Evolutionary conservation across 2,113 vertebrate genomes (phyloP).

Genomic region (Mustelus asterias): DNA sequence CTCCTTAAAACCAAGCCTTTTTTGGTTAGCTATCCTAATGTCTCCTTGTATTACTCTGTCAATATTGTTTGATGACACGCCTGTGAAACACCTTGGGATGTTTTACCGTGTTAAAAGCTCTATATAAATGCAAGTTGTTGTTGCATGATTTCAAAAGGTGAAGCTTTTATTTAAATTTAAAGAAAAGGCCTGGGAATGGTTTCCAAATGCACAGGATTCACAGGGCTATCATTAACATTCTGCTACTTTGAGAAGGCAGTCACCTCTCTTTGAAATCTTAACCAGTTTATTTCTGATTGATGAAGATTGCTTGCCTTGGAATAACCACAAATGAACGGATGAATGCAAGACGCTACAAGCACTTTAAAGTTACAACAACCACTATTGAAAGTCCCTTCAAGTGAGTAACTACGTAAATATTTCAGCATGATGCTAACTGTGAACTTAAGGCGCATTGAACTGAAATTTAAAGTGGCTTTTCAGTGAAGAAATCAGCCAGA

Average conservation of each 20-base stretch:
- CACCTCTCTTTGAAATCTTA: conserved; percentile 20
- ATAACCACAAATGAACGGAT: conserved; percentile 98
- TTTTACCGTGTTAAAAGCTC: background rate
- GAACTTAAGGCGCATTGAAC: background rate
- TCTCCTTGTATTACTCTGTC: too few relatives aligned
- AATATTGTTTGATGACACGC: too few relatives aligned
- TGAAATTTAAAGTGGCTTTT: background rate
- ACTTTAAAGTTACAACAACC: conserved; percentile 99
- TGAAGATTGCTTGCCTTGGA: conserved; percentile 89
- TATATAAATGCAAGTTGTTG: background rate
- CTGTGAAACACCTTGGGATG: background rate
- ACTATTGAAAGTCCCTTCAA: conserved; percentile 99
- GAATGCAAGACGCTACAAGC: conserved; percentile 98
- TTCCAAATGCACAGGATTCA: background rate
- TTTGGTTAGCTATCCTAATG: too few relatives aligned
- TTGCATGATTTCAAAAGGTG: too few relatives aligned
- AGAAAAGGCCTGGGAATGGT: background rate
- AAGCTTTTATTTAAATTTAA: background rate
- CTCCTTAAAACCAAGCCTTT: too few relatives aligned
- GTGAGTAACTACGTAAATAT: conserved; percentile 57
- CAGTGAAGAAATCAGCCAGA: background rate
- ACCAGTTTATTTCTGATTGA: conserved; percentile 35
- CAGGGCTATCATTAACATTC: background rate
- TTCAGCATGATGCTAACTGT: background rate
- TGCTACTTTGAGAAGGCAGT: background rate